Evolutionary conservation across 2,113 vertebrate species (phyloP).

Genomic region (Poeciliopsis retropinna): DNA sequence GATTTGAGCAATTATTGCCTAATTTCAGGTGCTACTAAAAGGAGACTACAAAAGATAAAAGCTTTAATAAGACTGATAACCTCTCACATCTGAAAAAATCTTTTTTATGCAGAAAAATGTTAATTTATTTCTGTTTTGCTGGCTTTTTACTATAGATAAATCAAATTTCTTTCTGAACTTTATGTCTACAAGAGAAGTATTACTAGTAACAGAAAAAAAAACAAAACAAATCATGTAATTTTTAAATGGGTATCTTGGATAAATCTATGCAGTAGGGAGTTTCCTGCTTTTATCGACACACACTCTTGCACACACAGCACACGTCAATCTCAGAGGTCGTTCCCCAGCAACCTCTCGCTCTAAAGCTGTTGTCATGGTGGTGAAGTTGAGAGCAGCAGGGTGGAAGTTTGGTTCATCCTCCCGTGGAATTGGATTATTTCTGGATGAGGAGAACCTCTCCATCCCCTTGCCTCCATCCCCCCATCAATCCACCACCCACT

Average conservation of each 20-base stretch:
- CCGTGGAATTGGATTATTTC: conserved; percentile 75
- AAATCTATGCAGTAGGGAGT: conserved; percentile 21
- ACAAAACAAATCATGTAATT: background rate
- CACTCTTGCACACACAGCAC: conserved; percentile 14
- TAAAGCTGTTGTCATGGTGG: conserved; percentile 69
- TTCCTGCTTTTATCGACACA: conserved; percentile 19
- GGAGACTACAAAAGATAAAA: background rate
- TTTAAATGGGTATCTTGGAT: conserved; percentile 1
- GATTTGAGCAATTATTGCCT: conserved; percentile 4
- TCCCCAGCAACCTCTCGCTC: conserved; percentile 53
- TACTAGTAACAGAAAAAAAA: background rate
- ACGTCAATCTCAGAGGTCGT: conserved; percentile 37
- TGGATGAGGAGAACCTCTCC: conserved; percentile 52
- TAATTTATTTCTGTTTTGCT: background rate
- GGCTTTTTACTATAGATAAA: background rate
- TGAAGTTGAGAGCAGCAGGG: conserved; percentile 61
- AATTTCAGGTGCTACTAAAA: background rate
- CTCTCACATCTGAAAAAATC: background rate
- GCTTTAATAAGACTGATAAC: background rate
- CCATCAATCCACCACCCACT: background rate
- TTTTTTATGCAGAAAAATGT: background rate
- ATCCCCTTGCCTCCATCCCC: background rate
- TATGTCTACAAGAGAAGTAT: background rate
- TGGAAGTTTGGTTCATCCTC: conserved; percentile 69
- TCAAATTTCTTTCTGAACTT: background rate